These are phyloP conservation scores for Capitella teleta DNA, from an alignment of 1,140 invertebrate genomes.

Conservation along the genomic window DNA sequence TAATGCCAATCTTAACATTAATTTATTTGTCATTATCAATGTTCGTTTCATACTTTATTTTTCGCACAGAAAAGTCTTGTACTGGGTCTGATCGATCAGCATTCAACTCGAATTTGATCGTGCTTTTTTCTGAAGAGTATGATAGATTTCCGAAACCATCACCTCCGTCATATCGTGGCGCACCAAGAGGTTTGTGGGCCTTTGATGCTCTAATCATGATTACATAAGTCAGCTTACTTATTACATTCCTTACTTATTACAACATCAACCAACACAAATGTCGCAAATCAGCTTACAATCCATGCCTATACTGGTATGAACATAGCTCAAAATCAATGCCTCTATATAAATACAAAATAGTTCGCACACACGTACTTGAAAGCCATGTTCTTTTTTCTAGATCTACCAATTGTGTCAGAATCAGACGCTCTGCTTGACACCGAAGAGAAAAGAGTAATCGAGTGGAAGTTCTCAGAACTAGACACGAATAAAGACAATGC, in stretches of 20 bases:
- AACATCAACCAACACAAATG: background rate
- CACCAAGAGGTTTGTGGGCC: background rate
- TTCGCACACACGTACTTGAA: background rate
- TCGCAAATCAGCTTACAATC: background rate
- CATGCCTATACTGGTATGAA: background rate
- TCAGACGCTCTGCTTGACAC: slow-evolving; percentile 3
- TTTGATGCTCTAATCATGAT: background rate
- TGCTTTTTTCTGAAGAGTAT: slow-evolving; percentile 69
- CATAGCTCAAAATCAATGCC: background rate
- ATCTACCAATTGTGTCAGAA: slow-evolving; percentile 2
- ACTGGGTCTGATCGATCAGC: slow-evolving; percentile 57
- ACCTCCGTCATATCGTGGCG: background rate
- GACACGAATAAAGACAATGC: slow-evolving; percentile 63
- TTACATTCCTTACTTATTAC: slow-evolving; percentile 3
- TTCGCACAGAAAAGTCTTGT: slow-evolving; percentile 41
- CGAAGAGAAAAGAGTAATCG: slow-evolving; percentile 38
- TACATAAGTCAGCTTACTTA: slow-evolving; percentile 9
- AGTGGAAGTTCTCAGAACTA: slow-evolving; percentile 77
- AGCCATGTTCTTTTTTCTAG: background rate
- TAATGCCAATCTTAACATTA: background rate
- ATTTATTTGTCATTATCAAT: background rate
- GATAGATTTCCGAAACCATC: slow-evolving; percentile 23
- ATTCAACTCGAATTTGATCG: slow-evolving; percentile 71
- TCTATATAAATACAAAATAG: background rate
- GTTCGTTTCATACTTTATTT: background rate